Base-by-base conservation (phyloP, 2,797 vertebrate species). In the Paratrypauchen microcephalus region DNA sequence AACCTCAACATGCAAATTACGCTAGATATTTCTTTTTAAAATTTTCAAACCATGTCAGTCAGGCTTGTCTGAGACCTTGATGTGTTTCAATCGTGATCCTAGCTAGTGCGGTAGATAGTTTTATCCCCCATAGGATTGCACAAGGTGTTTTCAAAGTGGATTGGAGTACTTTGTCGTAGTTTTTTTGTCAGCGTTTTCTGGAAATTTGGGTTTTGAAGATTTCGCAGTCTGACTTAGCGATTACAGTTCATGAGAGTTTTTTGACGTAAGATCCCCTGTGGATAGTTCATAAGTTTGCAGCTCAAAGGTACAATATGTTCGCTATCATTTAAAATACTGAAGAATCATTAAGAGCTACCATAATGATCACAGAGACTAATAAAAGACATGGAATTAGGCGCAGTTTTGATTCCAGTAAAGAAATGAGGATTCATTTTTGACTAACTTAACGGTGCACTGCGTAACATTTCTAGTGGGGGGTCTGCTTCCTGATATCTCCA, bases 81-180 rank as follows among this genome's bases (percentile, higher is more conserved):
- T 91, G 88, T 90, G 75, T 75, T 45, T 62, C 86, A 76, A 89
- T 89, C 89, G 84, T 88, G 69, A 91, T 88, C 88, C 83, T 79
- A 85, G 85, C 82, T 88, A 6, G 86, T 9, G 18, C 85, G 84
- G 73, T 72, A 86, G 86, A 87, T 85, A 80, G 88, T 88, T 85
- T 86, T 84, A 85, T 86, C 87, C 88, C 39, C 87, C 74, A 47
- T 58, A 83, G 89, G 87, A 90, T 84, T 86, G 82, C 77, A 84
- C 83, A 89, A 90, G 87, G 89, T 90, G 86, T 89, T 89, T 88
- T 92, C 89, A 91, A 92, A 91, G 89, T 90, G 89, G 88, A 83
- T 91, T 74, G 68, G 39, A 76, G 77, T n/a, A 47, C 71, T 57
- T 72, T 68, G 26, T 12, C 72, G 54, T 66, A 4, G 64, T 61